Percentiles rank a stretch among this genome's conserved stretches.
phyloP scores from a whole-genome alignment of 2,888 invertebrate species.

The Pheosia gnoma region DNA sequence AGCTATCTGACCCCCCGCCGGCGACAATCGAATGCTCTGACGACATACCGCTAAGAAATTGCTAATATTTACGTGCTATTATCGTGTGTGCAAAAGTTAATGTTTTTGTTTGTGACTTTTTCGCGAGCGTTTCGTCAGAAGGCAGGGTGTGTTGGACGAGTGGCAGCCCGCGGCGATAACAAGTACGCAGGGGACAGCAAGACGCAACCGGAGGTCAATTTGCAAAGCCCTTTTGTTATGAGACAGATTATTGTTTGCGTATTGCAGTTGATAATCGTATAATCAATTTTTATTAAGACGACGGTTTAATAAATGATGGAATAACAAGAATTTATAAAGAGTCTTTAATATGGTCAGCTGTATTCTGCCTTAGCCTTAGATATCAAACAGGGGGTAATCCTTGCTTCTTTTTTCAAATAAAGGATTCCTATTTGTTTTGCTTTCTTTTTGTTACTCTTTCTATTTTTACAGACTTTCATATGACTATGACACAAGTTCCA shows the following conservation, averaged over 20 bases:
- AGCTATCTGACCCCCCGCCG: constrained; percentile 76
- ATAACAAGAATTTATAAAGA: not conserved
- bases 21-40: constrained; percentile 51
- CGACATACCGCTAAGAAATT: constrained; percentile 58
- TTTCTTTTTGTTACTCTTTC: no score
- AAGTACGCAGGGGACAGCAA: not conserved
- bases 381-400: no score
- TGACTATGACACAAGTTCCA: no score
- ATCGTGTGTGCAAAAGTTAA: constrained; percentile 36
- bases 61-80: constrained; percentile 45
- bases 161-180: not conserved
- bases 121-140: constrained; percentile 45
- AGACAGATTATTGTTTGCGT: constrained; percentile 1
- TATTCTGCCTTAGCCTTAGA: no score
- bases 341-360: not conserved
- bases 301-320: not conserved
- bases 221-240: constrained; percentile 7
- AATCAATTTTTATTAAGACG: not conserved
- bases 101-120: constrained; percentile 29
- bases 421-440: no score
- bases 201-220: constrained; percentile 5
- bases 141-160: constrained; percentile 1
- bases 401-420: no score
- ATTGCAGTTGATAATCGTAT: not conserved
- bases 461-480: no score